Conservation (phyloP, 2,113 vertebrate genomes). For the Cygnus atratus region DNA sequence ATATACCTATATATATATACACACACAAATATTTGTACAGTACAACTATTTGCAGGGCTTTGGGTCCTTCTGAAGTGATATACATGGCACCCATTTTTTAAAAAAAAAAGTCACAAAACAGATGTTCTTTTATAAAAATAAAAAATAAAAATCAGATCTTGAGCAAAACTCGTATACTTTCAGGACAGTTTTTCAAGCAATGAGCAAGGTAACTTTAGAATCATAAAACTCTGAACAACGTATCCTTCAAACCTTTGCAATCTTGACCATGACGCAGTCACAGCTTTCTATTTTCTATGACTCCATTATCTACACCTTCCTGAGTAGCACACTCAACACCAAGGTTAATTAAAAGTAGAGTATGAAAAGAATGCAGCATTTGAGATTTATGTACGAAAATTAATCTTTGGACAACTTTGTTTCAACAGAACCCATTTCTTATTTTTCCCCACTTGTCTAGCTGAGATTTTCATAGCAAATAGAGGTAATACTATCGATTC, state of each 20-base stretch:
- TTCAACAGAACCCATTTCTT: background rate
- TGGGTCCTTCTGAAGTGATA: background rate
- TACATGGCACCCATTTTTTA: background rate
- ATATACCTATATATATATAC: background rate
- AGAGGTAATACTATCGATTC: background rate
- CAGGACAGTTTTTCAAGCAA: background rate
- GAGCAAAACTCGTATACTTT: background rate
- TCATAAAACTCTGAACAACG: background rate
- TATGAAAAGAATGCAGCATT: conserved; percentile 53
- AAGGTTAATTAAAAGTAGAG: conserved; percentile 55
- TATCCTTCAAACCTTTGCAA: background rate
- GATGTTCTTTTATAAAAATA: no score
- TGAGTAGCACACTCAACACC: conserved; percentile 42
- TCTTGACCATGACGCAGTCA: background rate
- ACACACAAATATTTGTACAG: background rate
- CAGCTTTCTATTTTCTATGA: background rate
- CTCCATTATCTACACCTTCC: conserved; percentile 45
- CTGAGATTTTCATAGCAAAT: conserved; percentile 41
- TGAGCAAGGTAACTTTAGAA: background rate
- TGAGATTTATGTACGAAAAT: conserved; percentile 65
- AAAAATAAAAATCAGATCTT: background rate
- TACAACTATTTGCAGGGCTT: background rate
- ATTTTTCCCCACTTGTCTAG: background rate
- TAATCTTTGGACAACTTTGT: conserved; percentile 37
- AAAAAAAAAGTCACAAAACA: background rate